Evolutionary conservation across 1,140 invertebrate genomes (phyloP).

Genomic region (Nephotettix cincticeps): DNA sequence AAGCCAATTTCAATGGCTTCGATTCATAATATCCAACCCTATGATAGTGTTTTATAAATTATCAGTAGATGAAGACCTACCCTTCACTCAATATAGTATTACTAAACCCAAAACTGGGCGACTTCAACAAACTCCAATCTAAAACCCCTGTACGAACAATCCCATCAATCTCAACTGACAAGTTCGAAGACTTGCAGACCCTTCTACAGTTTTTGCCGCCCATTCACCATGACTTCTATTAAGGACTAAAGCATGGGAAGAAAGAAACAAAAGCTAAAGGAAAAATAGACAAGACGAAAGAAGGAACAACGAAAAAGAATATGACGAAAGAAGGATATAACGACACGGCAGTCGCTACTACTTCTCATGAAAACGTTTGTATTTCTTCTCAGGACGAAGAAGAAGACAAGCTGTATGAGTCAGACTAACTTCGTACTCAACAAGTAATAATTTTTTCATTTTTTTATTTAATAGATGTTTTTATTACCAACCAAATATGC

Average conservation of each 20-base stretch:
- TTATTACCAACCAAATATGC: neutral
- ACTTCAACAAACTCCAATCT: slow-evolving; percentile 1
- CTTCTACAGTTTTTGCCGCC: slow-evolving; percentile 4
- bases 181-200: slow-evolving; percentile 14
- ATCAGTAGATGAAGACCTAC: neutral
- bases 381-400: neutral
- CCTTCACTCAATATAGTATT: slow-evolving; percentile 2
- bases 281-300: neutral
- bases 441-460: too few species aligned
- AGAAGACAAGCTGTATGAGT: neutral
- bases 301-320: neutral
- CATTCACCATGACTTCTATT: slow-evolving; percentile 11
- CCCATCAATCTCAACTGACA: neutral
- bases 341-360: neutral
- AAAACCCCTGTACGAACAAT: neutral
- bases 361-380: neutral
- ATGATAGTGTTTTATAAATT: neutral
- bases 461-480: too few species aligned
- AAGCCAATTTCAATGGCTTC: slow-evolving; percentile 17
- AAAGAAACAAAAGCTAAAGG: neutral
- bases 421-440: neutral
- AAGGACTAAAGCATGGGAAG: neutral
- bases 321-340: neutral
- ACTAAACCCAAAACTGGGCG: slow-evolving; percentile 20
- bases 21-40: neutral